Evolutionary conservation across 2,888 invertebrate genomes (phyloP).

Genomic region (Buathra laborator): DNA sequence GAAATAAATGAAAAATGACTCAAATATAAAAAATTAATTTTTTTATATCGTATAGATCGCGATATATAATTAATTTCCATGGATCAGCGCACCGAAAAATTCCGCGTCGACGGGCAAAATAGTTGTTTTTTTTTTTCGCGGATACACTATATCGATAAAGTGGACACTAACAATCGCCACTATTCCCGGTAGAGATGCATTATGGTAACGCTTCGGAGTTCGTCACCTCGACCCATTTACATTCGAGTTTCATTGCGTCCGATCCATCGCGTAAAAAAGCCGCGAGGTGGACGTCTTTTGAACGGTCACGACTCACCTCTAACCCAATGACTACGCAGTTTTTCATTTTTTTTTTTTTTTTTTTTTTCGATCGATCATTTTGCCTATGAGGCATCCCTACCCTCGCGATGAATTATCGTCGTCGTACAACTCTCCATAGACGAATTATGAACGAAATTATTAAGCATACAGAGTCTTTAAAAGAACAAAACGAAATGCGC

Average conservation of each 20-base stretch:
- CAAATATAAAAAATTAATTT: too few species aligned
- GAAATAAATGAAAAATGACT: too few species aligned
- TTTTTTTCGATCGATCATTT: background rate
- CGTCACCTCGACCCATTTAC: conserved; percentile 49
- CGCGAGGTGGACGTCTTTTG: background rate
- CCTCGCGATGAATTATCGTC: background rate
- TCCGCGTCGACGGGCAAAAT: background rate
- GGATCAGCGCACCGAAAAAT: background rate
- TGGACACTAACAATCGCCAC: background rate
- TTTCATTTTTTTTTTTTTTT: background rate
- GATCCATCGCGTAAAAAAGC: background rate
- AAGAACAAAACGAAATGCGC: background rate
- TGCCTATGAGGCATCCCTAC: background rate
- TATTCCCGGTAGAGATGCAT: background rate
- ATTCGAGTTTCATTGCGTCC: conserved; percentile 20
- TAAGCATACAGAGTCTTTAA: too few species aligned
- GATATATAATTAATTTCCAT: too few species aligned
- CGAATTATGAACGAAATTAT: too few species aligned
- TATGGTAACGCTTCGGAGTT: conserved; percentile 20
- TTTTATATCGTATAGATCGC: too few species aligned
- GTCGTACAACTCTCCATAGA: background rate
- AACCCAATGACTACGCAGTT: conserved; percentile 44
- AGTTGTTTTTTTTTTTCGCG: background rate
- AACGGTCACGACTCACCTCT: conserved; percentile 15
- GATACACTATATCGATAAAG: background rate